These are phyloP conservation scores for Atopsyche davidsoni DNA, from an alignment of 1,140 invertebrate genomes.

Conservation along the genomic window DNA sequence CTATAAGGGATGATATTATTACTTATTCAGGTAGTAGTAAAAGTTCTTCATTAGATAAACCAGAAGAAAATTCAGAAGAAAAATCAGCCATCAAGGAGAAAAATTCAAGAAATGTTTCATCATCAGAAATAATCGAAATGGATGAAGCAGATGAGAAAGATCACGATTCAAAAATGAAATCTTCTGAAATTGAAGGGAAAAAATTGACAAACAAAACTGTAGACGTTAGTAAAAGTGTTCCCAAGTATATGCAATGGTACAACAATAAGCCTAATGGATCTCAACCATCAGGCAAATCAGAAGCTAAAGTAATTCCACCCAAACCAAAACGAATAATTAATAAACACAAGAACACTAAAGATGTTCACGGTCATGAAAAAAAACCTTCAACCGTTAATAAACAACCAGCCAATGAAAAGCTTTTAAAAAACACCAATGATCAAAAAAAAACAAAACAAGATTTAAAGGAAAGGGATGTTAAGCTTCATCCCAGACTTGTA, in stretches of 20 bases:
- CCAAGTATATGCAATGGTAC: slow-evolving; percentile 65
- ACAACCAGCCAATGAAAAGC: slow-evolving; percentile 6
- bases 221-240: slow-evolving; percentile 45
- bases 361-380: slow-evolving; percentile 32
- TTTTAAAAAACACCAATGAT: slow-evolving; percentile 32
- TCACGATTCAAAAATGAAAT: slow-evolving; percentile 29
- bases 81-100: slow-evolving; percentile 28
- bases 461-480: slow-evolving; percentile 45
- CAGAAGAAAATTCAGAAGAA: slow-evolving; percentile 22
- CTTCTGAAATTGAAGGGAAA: slow-evolving; percentile 30
- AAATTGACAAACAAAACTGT: slow-evolving; percentile 24
- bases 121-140: slow-evolving; percentile 12
- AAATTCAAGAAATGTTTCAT: slow-evolving; percentile 20
- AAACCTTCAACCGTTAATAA: too few relatives aligned
- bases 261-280: slow-evolving; percentile 41
- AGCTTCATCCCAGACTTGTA: slow-evolving; percentile 39
- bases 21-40: slow-evolving; percentile 29
- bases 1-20: slow-evolving; percentile 20
- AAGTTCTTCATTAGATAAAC: slow-evolving; percentile 25
- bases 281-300: slow-evolving; percentile 31
- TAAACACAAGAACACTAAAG: slow-evolving; percentile 41
- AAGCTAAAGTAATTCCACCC: slow-evolving; percentile 40
- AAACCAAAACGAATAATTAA: slow-evolving; percentile 48
- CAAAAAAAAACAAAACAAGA: slow-evolving; percentile 33
- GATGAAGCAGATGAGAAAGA: slow-evolving; percentile 14